Evolutionary conservation across 2,113 vertebrate genomes (phyloP), one percentile per base, ranked within the genome.

Genomic region (Pyrgilauda ruficollis): DNA sequence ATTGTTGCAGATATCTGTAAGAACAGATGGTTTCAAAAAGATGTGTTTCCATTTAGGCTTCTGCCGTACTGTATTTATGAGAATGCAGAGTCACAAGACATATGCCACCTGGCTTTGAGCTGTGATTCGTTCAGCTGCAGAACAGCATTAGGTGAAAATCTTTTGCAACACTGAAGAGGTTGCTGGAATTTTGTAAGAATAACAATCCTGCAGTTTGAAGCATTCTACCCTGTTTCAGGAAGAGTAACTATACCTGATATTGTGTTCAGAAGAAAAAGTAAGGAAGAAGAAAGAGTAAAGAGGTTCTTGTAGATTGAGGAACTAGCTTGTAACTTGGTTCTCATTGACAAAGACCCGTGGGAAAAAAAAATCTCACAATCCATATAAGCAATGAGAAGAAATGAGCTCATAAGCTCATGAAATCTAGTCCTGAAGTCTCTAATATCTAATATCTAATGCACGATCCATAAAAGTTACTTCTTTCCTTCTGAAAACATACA

Each of bases 1-100:
- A 90, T 87, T 97, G 59, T 94, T 96, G 84, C 80, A 91, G 84
- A 43, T 97, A 97, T 94, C 86, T 78, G 37, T 67, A 87, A 94
- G 84, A 95, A 92, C 96, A 97, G 94, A 96, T 95, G 95, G 94
- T 79, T 93, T 69, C 49, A 93, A 46, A 95, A 96, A 84, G 66
- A 93, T 44, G 59, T 90, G 70, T 74, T 92, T 97, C 83, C 87
- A 96, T 89, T 96, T 85, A 91, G 92, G 92, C n/a, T 93, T 90
- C 53, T 91, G 62, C 73, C 8, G 15, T 81, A 93, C 73, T 94
- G 88, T 93, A 92, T 91, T 92, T 95, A 46, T 83, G 82, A 79
- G 79, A 81, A 74, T 26, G 70, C 67, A 70, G 20, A 96, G 84
- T 94, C 88, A 94, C 84, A 95, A 94, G 91, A 73, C 88, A 94